Conservation (phyloP, 2,888 invertebrate species). For the Xestia ashworthii region DNA sequence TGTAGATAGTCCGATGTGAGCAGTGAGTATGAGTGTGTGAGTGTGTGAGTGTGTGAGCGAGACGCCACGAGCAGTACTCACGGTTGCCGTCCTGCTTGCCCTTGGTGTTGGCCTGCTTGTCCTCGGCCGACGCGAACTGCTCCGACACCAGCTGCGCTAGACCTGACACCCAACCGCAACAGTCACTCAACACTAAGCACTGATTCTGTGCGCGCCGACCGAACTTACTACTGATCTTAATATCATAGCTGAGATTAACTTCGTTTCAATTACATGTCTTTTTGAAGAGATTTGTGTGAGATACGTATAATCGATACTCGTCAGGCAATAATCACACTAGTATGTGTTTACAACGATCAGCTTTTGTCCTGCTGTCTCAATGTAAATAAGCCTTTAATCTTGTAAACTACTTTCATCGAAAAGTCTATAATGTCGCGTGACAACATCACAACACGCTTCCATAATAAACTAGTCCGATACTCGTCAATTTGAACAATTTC, state of each 20-base stretch:
- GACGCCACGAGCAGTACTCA: constrained; percentile 69
- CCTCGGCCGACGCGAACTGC: constrained; percentile 82
- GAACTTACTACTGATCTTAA: neutral
- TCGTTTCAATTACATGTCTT: neutral
- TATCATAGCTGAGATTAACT: neutral
- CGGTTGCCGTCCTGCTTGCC: constrained; percentile 72
- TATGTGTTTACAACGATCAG: neutral
- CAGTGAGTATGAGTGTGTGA: neutral
- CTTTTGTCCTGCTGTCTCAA: neutral
- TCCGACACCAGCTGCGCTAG: constrained; percentile 87
- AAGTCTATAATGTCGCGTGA: neutral
- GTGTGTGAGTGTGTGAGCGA: neutral
- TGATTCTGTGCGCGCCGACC: neutral
- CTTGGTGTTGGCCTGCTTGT: constrained; percentile 73
- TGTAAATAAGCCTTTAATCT: neutral
- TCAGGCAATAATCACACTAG: neutral
- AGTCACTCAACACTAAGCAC: constrained; percentile 15
- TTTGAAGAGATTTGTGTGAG: neutral
- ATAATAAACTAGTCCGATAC: neutral
- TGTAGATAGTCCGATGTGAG: neutral
- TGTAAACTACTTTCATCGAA: neutral
- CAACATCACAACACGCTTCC: neutral
- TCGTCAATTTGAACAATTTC: neutral
- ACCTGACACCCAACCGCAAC: constrained; percentile 71
- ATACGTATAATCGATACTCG: neutral